phyloP scores from a whole-genome alignment of 2,797 vertebrate species.

The Gambelia wislizenii region DNA sequence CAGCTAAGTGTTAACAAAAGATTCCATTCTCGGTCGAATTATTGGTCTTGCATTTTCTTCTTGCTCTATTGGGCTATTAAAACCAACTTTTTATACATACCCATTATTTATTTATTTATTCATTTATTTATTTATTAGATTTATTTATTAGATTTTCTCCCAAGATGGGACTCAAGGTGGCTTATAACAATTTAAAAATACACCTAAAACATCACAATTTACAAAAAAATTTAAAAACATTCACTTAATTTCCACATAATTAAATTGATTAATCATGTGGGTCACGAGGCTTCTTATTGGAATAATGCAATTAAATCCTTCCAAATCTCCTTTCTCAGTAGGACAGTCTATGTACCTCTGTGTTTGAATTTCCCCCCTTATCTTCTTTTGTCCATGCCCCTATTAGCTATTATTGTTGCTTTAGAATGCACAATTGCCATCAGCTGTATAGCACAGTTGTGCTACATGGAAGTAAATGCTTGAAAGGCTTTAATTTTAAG shows the following conservation, averaged over 20 bases:
- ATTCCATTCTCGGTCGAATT: not conserved
- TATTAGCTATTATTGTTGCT: not conserved
- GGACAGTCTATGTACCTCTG: not conserved
- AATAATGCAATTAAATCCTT: slow-evolving; percentile 1
- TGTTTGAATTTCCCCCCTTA: not conserved
- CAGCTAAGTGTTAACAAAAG: not conserved
- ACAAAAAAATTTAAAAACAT: too few relatives aligned
- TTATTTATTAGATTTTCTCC: too few relatives aligned
- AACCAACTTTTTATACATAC: not conserved
- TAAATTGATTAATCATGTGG: not conserved
- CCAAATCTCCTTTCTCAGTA: not conserved
- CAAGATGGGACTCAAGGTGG: too few relatives aligned
- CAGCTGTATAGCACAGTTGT: not conserved
- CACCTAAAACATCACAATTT: too few relatives aligned
- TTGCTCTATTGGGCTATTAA: not conserved
- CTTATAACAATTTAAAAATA: too few relatives aligned
- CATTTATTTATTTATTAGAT: too few relatives aligned
- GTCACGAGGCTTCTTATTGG: not conserved
- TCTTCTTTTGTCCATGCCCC: not conserved
- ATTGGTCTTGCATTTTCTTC: not conserved
- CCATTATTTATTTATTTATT: too few relatives aligned
- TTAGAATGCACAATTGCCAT: not conserved
- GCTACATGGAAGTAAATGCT: not conserved
- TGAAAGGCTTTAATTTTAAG: not conserved
- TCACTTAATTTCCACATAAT: too few relatives aligned